These are phyloP conservation scores for Idris sp. DNA, from an alignment of 1,140 invertebrate genomes.

Conservation along the genomic window DNA sequence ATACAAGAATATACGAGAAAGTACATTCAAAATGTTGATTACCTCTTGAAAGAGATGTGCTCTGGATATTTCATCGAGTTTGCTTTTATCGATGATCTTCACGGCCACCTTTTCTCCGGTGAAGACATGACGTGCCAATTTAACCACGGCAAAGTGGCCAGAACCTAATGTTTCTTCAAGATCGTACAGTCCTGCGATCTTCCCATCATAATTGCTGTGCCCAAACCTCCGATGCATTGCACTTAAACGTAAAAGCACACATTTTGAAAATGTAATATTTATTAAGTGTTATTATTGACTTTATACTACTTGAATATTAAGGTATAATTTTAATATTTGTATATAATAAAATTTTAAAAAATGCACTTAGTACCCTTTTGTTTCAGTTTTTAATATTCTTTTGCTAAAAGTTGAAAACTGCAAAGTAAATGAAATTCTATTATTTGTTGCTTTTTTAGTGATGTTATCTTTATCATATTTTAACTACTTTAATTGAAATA, in stretches of 20 bases:
- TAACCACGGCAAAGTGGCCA: conserved; percentile 99
- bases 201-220: conserved; percentile 85
- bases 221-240: conserved; percentile 73
- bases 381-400: no score
- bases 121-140: conserved; percentile 98
- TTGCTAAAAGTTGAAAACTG: no score
- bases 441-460: no score
- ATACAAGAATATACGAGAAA: conserved; percentile 6
- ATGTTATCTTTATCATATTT: no score
- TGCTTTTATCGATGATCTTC: conserved; percentile 98
- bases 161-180: conserved; percentile 95
- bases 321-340: no score
- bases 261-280: no score
- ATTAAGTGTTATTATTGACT: no score
- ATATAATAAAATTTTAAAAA: no score
- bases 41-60: conserved; percentile 98
- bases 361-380: no score
- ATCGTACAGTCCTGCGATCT: conserved; percentile 98
- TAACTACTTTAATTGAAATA: no score
- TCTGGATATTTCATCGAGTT: conserved; percentile 96
- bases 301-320: no score
- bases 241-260: conserved; percentile 48
- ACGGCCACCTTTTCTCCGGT: conserved; percentile 99
- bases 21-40: conserved; percentile 41
- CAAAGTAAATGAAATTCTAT: no score